phyloP scores from a whole-genome alignment of 2,797 vertebrate genomes.

The Cryptoblepharus egeriae region DNA sequence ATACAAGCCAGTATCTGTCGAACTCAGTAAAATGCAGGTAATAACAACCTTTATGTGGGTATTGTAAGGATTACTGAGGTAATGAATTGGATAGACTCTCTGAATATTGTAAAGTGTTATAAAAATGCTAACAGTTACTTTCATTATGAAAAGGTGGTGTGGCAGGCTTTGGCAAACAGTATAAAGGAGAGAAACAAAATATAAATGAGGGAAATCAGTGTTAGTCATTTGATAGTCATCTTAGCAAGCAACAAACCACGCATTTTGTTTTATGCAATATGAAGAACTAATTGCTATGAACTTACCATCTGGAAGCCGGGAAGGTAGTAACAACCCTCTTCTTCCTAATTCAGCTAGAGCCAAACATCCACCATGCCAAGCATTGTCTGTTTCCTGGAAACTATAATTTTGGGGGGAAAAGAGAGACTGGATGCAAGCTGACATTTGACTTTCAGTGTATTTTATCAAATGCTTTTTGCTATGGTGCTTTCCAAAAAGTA shows the following conservation, averaged over 20 bases:
- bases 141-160: background rate
- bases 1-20: too few relatives aligned
- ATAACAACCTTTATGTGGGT: too few relatives aligned
- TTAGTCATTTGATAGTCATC: background rate
- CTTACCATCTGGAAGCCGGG: constrained; percentile 89
- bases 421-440: background rate
- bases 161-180: background rate
- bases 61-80: too few relatives aligned
- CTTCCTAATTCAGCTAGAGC: constrained; percentile 94
- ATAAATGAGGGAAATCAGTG: background rate
- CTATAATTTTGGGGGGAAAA: constrained; percentile 69
- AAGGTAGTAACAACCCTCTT: constrained; percentile 92
- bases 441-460: background rate
- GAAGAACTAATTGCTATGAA: constrained; percentile 40
- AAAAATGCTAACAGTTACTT: background rate
- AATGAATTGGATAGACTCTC: too few relatives aligned
- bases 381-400: constrained; percentile 92
- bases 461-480: background rate
- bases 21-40: too few relatives aligned
- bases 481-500: background rate
- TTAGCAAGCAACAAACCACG: constrained; percentile 29
- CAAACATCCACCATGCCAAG: constrained; percentile 96
- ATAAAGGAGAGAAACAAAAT: too few relatives aligned
- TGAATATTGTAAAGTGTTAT: background rate
- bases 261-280: background rate